phyloP scores from a whole-genome alignment of 2,797 vertebrate species.

The Enteromius paludinosus region DNA sequence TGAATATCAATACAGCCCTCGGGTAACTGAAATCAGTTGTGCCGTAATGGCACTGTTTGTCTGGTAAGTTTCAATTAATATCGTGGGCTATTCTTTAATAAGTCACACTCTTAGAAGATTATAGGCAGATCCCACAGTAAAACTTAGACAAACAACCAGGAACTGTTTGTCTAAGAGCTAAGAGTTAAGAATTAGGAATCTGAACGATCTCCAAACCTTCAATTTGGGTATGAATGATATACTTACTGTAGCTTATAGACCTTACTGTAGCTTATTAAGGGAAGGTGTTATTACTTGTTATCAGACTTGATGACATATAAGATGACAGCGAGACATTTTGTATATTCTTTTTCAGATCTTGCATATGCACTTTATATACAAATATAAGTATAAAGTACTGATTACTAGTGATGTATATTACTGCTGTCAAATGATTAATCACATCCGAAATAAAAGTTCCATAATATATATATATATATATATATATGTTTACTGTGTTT shows the following conservation, averaged over 20 bases:
- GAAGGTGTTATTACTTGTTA: too few relatives aligned
- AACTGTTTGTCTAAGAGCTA: not conserved
- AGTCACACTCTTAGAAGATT: not conserved
- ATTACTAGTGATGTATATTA: not conserved
- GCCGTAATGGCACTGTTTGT: slow-evolving; percentile 19
- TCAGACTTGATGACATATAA: not conserved
- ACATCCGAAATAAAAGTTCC: too few relatives aligned
- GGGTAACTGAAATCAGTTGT: slow-evolving; percentile 37
- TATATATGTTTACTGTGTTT: too few relatives aligned
- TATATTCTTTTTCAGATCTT: not conserved
- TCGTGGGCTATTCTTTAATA: slow-evolving; percentile 13
- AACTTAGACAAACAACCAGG: not conserved
- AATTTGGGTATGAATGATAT: not conserved
- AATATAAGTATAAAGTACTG: not conserved
- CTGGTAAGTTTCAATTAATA: slow-evolving; percentile 31
- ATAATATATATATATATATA: too few relatives aligned
- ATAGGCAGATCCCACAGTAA: slow-evolving; percentile 1
- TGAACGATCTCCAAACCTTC: not conserved
- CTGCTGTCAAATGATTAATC: too few relatives aligned
- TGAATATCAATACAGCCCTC: slow-evolving; percentile 47
- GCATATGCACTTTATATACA: not conserved
- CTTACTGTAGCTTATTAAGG: not conserved
- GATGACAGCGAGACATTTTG: not conserved
- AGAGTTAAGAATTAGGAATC: not conserved
- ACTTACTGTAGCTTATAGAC: too few relatives aligned